Evolutionary conservation across 2,113 vertebrate genomes (phyloP), one percentile per base, ranked within the genome.

Genomic region (Xenopus laevis): DNA sequence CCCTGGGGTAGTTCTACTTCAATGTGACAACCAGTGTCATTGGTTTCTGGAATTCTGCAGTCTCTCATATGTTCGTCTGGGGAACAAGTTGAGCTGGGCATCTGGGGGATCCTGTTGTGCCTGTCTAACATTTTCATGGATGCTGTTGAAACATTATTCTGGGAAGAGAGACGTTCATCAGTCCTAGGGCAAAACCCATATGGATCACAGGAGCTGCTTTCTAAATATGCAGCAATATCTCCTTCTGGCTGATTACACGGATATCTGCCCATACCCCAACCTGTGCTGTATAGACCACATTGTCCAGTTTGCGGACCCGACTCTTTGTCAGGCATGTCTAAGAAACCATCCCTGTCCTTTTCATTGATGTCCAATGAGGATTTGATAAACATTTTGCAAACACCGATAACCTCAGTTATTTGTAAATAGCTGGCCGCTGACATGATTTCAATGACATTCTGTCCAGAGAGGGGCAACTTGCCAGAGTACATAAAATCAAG

Each of bases 381-480:
- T 80, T 97, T 97, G 21, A 99, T 99, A 81, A 98, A 99, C 15
- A 92, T 93, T 81, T 98, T 98, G 78, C 97, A 99, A 46, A 96
- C 96, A 0, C 87, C 92, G 78, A 99, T 97, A 23, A 99, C 94
- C 0, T 96, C 95, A 0, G 95, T 98, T 94, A 99, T 98, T 89
- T 99, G 97, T 80, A 99, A 86, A 52, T 96, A 99, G 85, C 97
- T 99, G 46, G 97, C 97, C 0, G 97, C 97, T 0, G 96, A 98
- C 97, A 99, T 99, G 62, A 99, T 96, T 64, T 99, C 97, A 1
- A 99, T 99, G 4, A 98, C 96, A 0, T 98, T 98, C 84, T 93
- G 89, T 30, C 96, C 93, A 0, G 94, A 93, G 17, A 99, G 94
- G 21, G 93, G 95, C 76, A 99, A 90, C 72, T 92, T 95, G 60